Base-by-base conservation (phyloP, 2,888 invertebrate species). In the Torymus aiolomorphi region DNA sequence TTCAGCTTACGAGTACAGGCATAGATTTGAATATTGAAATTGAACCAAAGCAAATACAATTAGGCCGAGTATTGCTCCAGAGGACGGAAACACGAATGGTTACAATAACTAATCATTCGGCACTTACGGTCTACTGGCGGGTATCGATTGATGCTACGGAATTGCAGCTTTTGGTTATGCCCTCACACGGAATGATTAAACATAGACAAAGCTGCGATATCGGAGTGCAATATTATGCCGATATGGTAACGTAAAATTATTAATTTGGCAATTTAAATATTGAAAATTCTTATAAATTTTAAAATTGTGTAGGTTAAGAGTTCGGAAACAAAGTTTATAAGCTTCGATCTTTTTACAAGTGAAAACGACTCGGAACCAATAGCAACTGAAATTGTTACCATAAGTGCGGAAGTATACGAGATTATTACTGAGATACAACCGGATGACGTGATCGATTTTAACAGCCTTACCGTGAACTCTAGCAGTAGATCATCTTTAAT, bases 391-490 rank as follows among this genome's bases (percentile, higher is more conserved):
- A 87, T 85, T 3, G 83, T 93, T 42, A 85, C 82, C 62, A 83
- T 93, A 16, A 91, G 91, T 0, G 94, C 93, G 0, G 94, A 94
- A 88, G 92, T 93, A 70, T 93, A 93, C 74, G 93, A 93, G 83
- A 92, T 94, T 4, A 89, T 90, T 85, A 89, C 94, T 10, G 92
- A 93, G 84, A 91, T 92, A 76, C 90, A 91, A 14, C 88, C 91
- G 77, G 92, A 92, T 66, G 91, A 91, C 83, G 90, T 91, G 0
- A 90, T 94, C 16, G 91, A 93, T 83, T 92, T 93, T 80, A 93
- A 93, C 70, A 92, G 91, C 74, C 91, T 93, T 1, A 93, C 92
- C 91, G 93, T 94, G 2, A 92, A 92, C 76, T 91, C 91, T 0
- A 90, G 91, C 0, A 89, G 91, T 18, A 86, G 84, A 0, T 87